phyloP scores from a whole-genome alignment of 2,113 vertebrate genomes.

The Hiodon tergisus region DNA sequence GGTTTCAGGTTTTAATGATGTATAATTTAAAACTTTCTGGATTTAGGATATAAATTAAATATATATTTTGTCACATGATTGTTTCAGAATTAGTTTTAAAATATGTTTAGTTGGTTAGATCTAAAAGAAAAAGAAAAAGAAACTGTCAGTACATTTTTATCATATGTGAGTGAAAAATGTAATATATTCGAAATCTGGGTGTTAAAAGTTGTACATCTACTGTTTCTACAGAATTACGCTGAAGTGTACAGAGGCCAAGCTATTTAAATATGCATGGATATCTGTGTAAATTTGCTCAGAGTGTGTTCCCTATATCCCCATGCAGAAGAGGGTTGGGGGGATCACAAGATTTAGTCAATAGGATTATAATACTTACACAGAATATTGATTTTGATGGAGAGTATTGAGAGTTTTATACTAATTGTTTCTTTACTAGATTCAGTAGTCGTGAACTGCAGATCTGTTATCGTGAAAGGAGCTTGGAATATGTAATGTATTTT shows the following conservation, averaged over 20 bases:
- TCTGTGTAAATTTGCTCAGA: constrained; percentile 37
- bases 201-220: too few species aligned
- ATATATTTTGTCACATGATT: too few species aligned
- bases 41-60: too few species aligned
- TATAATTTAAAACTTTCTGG: too few species aligned
- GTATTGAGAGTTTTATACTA: constrained; percentile 34
- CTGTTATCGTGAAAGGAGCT: constrained; percentile 1
- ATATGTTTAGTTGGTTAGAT: too few species aligned
- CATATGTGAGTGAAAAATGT: too few species aligned
- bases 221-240: neutral
- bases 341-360: constrained; percentile 40
- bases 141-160: too few species aligned
- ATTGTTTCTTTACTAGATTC: constrained; percentile 49
- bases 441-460: constrained; percentile 40
- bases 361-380: constrained; percentile 45
- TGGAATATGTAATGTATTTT: constrained; percentile 4
- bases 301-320: constrained; percentile 36
- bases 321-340: constrained; percentile 31
- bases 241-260: constrained; percentile 30
- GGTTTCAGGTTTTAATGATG: too few species aligned
- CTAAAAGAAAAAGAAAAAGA: too few species aligned
- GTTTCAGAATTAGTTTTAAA: too few species aligned
- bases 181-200: too few species aligned
- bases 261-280: constrained; percentile 36
- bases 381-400: constrained; percentile 44